These are phyloP conservation scores for Eupeodes latifasciatus DNA, from an alignment of 2,888 invertebrate species.

Conservation along the genomic window DNA sequence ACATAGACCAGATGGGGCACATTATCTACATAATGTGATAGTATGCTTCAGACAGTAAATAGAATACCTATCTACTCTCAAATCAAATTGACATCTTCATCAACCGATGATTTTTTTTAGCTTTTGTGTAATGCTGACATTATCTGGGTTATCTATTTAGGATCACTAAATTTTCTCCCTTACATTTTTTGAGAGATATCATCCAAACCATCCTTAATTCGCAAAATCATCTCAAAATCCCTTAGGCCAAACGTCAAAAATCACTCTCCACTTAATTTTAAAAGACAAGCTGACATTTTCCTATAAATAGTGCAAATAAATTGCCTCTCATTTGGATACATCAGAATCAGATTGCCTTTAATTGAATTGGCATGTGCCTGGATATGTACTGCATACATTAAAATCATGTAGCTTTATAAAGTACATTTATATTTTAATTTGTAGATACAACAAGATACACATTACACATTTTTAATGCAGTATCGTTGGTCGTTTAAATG, in stretches of 20 bases:
- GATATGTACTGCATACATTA: background rate
- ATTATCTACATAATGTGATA: too few relatives aligned
- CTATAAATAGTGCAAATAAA: background rate
- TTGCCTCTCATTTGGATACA: background rate
- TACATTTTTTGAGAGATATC: too few relatives aligned
- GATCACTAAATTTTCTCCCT: too few relatives aligned
- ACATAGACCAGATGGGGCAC: too few relatives aligned
- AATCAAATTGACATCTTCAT: too few relatives aligned
- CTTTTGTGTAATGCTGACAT: too few relatives aligned
- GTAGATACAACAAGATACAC: slow-evolving; percentile 8
- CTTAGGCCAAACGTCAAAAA: background rate
- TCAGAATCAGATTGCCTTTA: background rate
- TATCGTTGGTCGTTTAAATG: slow-evolving; percentile 3
- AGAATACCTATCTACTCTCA: too few relatives aligned
- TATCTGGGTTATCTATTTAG: too few relatives aligned
- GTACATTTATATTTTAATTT: slow-evolving; percentile 41
- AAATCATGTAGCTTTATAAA: background rate
- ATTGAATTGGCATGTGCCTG: slow-evolving; percentile 35
- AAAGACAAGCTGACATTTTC: background rate
- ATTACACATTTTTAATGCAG: background rate
- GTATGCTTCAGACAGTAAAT: too few relatives aligned
- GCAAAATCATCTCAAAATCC: too few relatives aligned
- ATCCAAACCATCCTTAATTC: too few relatives aligned
- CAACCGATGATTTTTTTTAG: too few relatives aligned
- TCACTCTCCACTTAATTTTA: background rate